Conservation (phyloP, 2,113 vertebrate genomes). For the Dicerorhinus sumatrensis region DNA sequence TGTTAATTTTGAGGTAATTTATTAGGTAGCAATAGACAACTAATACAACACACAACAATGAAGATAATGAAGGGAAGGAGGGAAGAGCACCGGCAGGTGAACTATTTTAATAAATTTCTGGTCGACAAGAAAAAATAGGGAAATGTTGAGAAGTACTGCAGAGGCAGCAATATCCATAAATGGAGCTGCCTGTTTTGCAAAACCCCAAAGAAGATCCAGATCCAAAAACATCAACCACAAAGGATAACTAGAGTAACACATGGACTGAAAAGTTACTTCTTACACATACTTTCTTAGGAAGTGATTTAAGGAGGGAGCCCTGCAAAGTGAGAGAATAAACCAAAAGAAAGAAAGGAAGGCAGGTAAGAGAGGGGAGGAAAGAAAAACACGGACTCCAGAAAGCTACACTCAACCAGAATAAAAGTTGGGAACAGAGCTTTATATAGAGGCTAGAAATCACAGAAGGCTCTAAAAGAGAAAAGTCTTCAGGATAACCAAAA, state of each 20-base stretch:
- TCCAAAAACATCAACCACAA: not conserved
- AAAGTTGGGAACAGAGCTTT: not conserved
- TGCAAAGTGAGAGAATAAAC: not conserved
- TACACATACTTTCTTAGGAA: not conserved
- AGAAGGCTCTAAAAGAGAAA: not conserved
- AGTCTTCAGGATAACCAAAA: not conserved
- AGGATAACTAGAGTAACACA: not conserved
- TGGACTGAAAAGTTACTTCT: not conserved
- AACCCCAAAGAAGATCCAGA: not conserved
- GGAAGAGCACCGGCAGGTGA: not conserved
- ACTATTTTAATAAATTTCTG: not conserved
- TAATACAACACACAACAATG: not conserved
- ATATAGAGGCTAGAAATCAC: not conserved
- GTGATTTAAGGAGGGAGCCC: not conserved
- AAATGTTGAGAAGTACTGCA: not conserved
- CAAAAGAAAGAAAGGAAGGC: not conserved
- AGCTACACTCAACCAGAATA: not conserved
- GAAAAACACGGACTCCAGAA: not conserved
- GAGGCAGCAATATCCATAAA: not conserved
- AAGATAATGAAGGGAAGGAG: not conserved
- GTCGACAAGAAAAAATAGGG: not conserved
- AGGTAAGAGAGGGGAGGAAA: no score
- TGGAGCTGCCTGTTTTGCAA: not conserved
- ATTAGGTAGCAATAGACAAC: not conserved
- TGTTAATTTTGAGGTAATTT: not conserved